These are phyloP conservation scores for Solea senegalensis DNA, from an alignment of 2,113 vertebrate species.

Conservation along the genomic window DNA sequence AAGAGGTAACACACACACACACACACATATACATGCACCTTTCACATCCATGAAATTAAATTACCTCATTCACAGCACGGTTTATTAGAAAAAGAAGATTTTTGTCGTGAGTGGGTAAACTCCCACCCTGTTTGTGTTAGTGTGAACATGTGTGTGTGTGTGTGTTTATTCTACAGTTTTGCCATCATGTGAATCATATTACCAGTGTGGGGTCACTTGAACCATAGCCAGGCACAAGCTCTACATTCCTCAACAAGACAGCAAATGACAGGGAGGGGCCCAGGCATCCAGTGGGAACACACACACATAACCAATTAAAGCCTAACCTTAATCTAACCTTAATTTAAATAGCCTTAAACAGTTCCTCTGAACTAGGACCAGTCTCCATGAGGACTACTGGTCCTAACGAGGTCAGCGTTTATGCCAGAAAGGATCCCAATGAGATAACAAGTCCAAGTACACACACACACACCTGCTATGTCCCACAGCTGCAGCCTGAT, in stretches of 20 bases:
- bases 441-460: too few relatives aligned
- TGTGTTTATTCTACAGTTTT: conserved; percentile 9
- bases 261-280: conserved; percentile 53
- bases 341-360: too few relatives aligned
- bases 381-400: too few relatives aligned
- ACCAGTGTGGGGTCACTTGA: conserved; percentile 67
- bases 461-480: conserved; percentile 73
- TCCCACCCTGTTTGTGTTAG: not conserved
- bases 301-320: too few relatives aligned
- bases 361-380: too few relatives aligned
- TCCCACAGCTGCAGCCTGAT: conserved; percentile 85
- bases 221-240: conserved; percentile 64
- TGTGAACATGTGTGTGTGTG: conserved; percentile 15
- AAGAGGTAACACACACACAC: conserved; percentile 7
- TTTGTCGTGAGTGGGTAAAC: not conserved
- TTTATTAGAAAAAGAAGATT: not conserved
- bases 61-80: not conserved
- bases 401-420: too few relatives aligned
- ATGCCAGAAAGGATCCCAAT: too few relatives aligned
- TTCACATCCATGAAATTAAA: conserved; percentile 21
- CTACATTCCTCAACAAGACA: conserved; percentile 68
- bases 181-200: conserved; percentile 74
- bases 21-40: conserved; percentile 7
- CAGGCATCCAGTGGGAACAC: conserved; percentile 5
- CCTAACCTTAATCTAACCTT: too few relatives aligned